phyloP scores from a whole-genome alignment of 2,888 invertebrate genomes.

The Papilio demoleus region DNA sequence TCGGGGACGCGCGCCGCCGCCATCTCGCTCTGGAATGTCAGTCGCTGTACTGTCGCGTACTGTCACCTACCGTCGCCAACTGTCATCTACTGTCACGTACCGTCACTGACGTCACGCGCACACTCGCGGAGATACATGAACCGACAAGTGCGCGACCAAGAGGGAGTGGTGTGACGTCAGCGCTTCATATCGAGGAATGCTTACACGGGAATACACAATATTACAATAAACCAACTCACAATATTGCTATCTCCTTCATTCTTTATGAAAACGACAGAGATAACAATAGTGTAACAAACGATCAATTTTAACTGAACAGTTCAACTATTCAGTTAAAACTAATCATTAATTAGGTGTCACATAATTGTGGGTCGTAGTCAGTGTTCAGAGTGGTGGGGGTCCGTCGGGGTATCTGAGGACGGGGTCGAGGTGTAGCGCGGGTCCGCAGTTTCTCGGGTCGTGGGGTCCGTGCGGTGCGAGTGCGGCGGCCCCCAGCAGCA shows the following conservation, averaged over 20 bases:
- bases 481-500: constrained; percentile 96
- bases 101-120: constrained; percentile 6
- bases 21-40: constrained; percentile 53
- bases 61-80: constrained; percentile 56
- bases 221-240: no score
- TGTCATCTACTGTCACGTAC: constrained; percentile 54
- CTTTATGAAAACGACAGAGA: no score
- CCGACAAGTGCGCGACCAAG: constrained; percentile 2
- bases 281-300: no score
- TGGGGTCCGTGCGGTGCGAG: constrained; percentile 94
- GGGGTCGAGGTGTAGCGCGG: constrained; percentile 93
- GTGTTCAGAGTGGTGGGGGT: constrained; percentile 92
- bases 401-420: constrained; percentile 96
- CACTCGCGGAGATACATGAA: no score
- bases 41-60: constrained; percentile 54
- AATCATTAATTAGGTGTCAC: background rate
- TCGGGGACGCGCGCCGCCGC: constrained; percentile 37
- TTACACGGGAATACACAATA: background rate
- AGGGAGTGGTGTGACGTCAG: constrained; percentile 31
- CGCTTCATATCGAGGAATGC: constrained; percentile 28
- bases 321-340: no score
- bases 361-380: background rate
- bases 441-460: constrained; percentile 87
- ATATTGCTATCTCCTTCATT: no score
- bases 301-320: no score